A percentile compares a stretch with the other conserved stretches of the same genome.
phyloP scores from a whole-genome alignment of 1,140 invertebrate species.

The Papilio aristodemus region DNA sequence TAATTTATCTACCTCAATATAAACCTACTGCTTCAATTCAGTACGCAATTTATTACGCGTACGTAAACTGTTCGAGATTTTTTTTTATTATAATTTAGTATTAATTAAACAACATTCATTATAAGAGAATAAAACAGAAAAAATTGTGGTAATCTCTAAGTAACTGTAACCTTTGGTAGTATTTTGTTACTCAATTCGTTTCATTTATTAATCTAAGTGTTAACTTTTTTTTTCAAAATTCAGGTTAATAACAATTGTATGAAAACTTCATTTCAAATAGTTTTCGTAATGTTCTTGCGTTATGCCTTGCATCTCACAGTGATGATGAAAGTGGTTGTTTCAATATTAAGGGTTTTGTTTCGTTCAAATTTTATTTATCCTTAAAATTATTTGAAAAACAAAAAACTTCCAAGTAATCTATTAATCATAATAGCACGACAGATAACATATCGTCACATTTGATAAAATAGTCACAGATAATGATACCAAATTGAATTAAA shows the following conservation, averaged over 20 bases:
- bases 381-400: conserved; percentile 26
- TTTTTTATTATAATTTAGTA: background rate
- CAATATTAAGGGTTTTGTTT: background rate
- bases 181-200: conserved; percentile 15
- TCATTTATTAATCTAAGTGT: conserved; percentile 9
- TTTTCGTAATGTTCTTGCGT: background rate
- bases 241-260: background rate
- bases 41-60: conserved; percentile 17
- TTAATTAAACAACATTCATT: conserved; percentile 11
- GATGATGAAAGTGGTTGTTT: background rate
- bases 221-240: background rate
- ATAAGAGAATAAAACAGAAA: conserved; percentile 4
- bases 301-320: background rate
- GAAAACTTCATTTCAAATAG: background rate
- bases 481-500: background rate
- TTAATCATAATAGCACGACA: conserved; percentile 17
- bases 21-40: conserved; percentile 42
- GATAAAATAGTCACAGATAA: conserved; percentile 34
- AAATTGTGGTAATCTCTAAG: conserved; percentile 29
- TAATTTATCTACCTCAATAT: conserved; percentile 50
- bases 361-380: conserved; percentile 13
- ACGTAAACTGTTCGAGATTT: conserved; percentile 1
- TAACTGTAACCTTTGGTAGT: conserved; percentile 32
- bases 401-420: background rate
- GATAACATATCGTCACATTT: conserved; percentile 30